Conservation (phyloP, 2,113 vertebrate genomes). For the Drymodes brunneopygia region DNA sequence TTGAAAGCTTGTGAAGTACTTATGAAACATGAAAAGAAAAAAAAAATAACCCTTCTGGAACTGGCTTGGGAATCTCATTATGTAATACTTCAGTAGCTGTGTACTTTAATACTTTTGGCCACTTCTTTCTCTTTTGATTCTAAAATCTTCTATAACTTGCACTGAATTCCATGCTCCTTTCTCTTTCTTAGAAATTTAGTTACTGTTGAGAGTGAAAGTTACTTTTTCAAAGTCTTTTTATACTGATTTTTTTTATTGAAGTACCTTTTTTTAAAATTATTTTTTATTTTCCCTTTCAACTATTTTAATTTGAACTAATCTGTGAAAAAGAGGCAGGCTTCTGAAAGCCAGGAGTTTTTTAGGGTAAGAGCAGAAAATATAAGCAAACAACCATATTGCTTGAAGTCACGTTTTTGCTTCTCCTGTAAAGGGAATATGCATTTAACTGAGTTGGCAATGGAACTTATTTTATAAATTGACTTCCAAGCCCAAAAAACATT, state of each 20-base stretch:
- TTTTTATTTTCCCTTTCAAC: background rate
- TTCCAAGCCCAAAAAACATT: background rate
- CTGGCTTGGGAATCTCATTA: background rate
- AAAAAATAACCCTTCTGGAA: background rate
- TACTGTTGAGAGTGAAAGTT: background rate
- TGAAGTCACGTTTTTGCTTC: background rate
- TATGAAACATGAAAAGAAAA: background rate
- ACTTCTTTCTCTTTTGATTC: background rate
- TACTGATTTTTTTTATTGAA: background rate
- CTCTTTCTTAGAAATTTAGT: background rate
- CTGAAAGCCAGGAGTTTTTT: background rate
- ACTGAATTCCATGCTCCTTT: background rate
- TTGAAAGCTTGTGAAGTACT: background rate
- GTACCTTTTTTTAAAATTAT: background rate
- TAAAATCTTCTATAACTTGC: background rate
- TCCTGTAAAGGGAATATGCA: fast-evolving
- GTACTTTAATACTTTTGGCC: background rate
- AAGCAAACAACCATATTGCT: background rate
- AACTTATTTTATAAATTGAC: background rate
- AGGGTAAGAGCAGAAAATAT: background rate
- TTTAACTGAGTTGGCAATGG: background rate
- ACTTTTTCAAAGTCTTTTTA: background rate
- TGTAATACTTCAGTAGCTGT: background rate
- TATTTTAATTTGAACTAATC: background rate
- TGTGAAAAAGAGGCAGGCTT: background rate